Evolutionary conservation across 2,888 invertebrate genomes (phyloP), one percentile per base, ranked within the genome.

Genomic region (Epistrophella euchroma): DNA sequence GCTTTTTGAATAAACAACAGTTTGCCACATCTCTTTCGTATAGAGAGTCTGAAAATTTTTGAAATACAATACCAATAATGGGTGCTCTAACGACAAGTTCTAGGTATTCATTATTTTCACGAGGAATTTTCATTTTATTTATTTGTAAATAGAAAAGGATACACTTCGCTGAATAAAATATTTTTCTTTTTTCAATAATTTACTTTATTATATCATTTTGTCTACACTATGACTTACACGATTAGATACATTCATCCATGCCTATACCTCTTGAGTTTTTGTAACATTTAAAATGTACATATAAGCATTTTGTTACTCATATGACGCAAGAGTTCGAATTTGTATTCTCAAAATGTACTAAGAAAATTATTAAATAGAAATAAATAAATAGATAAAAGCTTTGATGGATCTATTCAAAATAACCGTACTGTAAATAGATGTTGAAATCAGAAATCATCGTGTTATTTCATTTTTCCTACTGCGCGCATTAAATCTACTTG

Each of bases 131-230:
- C 2, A 22, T 50, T 50, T 50, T 50, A 50, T 50, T 22, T 50
- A 22, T 50, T 50, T 13, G 4, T 2, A 11, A 11, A 22, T 22
- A 15, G 25, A 22, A 52, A 50, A 52, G 15, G 7, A 52, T 52
- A 25, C 50, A 52, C 25, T 52, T 52, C 13, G 25, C 22, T 52
- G 50, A 25, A 52, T 52, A 15, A 52, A 52, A 10, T 52, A 25
- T 25, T 7, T 13, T 50, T 13, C 5, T 22, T 5, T 50, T 50
- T 22, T 19, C 1, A 1, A 25, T 2, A 52, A 25, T 52, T 52
- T 25, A 52, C 15, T 22, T 52, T 52, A 15, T 52, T 13, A 22
- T 22, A 50, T 13, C 3, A 25, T 13, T 13, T 50, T 2, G 2
- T 11, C 0, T 25, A 52, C 50, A 52, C 6, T 52, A 22, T 15